These are phyloP conservation scores for Catonia carolina DNA, from an alignment of 2,888 invertebrate genomes.

Conservation along the genomic window DNA sequence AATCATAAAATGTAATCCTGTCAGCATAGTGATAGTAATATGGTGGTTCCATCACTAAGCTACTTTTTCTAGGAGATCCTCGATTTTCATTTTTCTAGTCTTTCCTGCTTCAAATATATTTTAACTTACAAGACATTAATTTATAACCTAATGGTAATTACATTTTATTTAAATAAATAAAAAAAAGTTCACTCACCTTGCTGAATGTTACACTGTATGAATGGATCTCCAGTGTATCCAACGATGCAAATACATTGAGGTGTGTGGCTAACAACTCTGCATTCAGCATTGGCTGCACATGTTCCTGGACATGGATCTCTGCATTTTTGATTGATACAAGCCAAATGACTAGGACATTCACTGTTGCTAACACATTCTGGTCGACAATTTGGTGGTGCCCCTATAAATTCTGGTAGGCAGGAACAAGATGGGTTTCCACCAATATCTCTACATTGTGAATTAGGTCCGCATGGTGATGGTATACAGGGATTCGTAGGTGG, in stretches of 20 bases:
- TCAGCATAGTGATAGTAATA: too few species aligned
- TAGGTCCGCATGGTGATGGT: slow-evolving; percentile 43
- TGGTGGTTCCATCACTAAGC: too few species aligned
- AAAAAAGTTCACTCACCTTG: slow-evolving; percentile 31
- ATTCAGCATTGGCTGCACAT: slow-evolving; percentile 71
- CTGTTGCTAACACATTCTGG: slow-evolving; percentile 67
- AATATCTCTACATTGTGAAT: slow-evolving; percentile 39
- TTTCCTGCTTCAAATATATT: too few species aligned
- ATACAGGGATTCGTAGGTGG: slow-evolving; percentile 38
- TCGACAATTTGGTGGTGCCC: slow-evolving; percentile 55
- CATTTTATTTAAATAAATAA: too few species aligned
- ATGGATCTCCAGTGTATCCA: slow-evolving; percentile 56
- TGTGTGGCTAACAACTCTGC: slow-evolving; percentile 65
- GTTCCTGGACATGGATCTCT: slow-evolving; percentile 66
- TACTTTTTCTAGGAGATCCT: too few species aligned
- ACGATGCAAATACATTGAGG: slow-evolving; percentile 65
- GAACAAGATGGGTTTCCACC: slow-evolving; percentile 48
- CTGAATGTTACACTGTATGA: slow-evolving; percentile 46
- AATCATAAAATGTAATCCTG: too few species aligned
- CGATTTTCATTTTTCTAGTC: too few species aligned
- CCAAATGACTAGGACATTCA: slow-evolving; percentile 61
- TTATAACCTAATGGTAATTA: too few species aligned
- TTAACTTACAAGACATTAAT: too few species aligned
- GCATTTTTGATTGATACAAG: slow-evolving; percentile 68
- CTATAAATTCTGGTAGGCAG: slow-evolving; percentile 62